These are phyloP conservation scores for Eubasilissa regina DNA, from an alignment of 1,140 invertebrate species.

Conservation along the genomic window DNA sequence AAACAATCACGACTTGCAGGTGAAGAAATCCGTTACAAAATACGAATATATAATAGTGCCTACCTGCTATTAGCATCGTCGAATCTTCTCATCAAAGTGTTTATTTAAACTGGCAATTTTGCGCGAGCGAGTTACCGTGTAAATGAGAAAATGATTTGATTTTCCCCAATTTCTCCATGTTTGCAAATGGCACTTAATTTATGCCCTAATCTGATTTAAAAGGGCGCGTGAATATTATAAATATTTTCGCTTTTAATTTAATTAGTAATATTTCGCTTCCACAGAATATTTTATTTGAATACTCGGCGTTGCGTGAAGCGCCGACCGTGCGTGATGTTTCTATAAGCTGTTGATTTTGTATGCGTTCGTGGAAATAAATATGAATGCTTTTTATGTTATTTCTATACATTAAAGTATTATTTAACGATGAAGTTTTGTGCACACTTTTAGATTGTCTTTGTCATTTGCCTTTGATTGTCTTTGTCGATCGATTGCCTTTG, in stretches of 20 bases:
- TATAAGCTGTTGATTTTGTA: too few relatives aligned
- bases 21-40: not conserved
- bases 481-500: too few relatives aligned
- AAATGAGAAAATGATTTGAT: not conserved
- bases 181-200: slow-evolving; percentile 9
- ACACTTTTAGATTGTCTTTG: too few relatives aligned
- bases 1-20: not conserved
- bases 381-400: too few relatives aligned
- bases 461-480: too few relatives aligned
- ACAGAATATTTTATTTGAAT: not conserved
- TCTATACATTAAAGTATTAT: too few relatives aligned
- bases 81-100: not conserved
- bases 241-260: too few relatives aligned
- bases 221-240: not conserved
- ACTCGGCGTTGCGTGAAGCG: too few relatives aligned
- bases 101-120: not conserved
- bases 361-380: too few relatives aligned
- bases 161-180: not conserved
- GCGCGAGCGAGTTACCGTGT: not conserved
- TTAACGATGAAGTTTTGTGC: too few relatives aligned
- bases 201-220: not conserved
- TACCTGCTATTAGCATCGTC: not conserved
- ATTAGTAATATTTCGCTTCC: too few relatives aligned
- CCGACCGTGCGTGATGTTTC: too few relatives aligned
- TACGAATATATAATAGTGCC: not conserved